Conservation (phyloP, 2,113 vertebrate species). For the Pelobates fuscus region DNA sequence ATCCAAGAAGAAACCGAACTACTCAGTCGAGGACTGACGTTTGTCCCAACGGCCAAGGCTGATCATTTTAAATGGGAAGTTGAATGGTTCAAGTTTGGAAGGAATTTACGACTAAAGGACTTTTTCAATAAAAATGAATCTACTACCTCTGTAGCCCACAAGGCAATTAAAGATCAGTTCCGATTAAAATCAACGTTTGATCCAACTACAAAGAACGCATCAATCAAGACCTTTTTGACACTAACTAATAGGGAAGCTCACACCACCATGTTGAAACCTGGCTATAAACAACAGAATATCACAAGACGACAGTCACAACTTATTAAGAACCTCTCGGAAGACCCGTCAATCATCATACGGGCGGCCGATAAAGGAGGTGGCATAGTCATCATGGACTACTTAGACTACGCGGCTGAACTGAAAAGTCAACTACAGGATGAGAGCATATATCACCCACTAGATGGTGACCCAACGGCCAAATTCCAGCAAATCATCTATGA, state of each 20-base stretch:
- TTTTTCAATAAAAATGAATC: neutral
- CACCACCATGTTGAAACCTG: neutral
- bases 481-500: too few species aligned
- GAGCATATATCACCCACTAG: neutral
- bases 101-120: neutral
- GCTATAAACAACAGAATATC: neutral
- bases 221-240: neutral
- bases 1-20: too few species aligned
- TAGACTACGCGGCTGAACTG: too few species aligned
- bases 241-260: neutral
- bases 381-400: too few species aligned
- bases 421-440: neutral
- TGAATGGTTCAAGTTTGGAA: neutral
- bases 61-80: neutral
- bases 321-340: neutral
- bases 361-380: too few species aligned
- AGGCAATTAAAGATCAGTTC: too few species aligned
- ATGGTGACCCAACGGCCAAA: neutral
- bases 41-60: fast-evolving
- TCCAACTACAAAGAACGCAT: neutral
- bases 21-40: too few species aligned
- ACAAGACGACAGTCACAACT: neutral
- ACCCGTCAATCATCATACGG: too few species aligned
- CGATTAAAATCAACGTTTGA: too few species aligned
- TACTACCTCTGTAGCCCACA: neutral